Conservation (phyloP, 2,888 invertebrate genomes). For the Drosophila eohydei region DNA sequence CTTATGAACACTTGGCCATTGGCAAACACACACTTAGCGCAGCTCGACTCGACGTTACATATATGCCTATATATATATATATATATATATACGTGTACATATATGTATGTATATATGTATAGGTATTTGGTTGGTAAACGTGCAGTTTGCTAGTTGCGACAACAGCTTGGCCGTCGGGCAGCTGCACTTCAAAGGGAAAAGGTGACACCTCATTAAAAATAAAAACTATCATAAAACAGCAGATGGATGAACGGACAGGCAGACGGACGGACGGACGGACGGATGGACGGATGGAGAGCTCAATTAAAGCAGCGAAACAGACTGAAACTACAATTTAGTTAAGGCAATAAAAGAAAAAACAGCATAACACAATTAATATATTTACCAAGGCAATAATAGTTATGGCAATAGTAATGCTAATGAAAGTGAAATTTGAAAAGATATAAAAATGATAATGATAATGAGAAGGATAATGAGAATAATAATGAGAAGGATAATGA, state of each 20-base stretch:
- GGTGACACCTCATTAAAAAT: constrained; percentile 23
- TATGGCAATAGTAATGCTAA: not conserved
- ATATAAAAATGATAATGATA: no score
- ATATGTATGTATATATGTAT: no score
- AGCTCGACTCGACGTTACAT: not conserved
- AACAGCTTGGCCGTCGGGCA: not conserved
- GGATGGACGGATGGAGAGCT: not conserved
- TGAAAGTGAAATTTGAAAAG: no score
- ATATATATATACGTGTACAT: not conserved
- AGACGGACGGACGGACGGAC: not conserved
- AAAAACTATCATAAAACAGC: not conserved
- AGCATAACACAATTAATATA: not conserved
- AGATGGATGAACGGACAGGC: not conserved
- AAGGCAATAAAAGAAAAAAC: not conserved
- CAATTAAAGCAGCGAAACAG: not conserved
- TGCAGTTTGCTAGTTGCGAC: constrained; percentile 6
- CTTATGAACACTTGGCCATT: constrained; percentile 32
- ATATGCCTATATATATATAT: not conserved
- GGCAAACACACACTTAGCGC: constrained; percentile 27
- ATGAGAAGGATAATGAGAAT: not conserved
- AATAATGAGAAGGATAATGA: not conserved
- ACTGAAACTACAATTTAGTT: constrained; percentile 9
- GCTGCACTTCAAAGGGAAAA: constrained; percentile 9
- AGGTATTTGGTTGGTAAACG: not conserved
- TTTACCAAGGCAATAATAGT: not conserved